Conservation (phyloP, 2,797 vertebrate genomes). For the Thunnus albacares region DNA sequence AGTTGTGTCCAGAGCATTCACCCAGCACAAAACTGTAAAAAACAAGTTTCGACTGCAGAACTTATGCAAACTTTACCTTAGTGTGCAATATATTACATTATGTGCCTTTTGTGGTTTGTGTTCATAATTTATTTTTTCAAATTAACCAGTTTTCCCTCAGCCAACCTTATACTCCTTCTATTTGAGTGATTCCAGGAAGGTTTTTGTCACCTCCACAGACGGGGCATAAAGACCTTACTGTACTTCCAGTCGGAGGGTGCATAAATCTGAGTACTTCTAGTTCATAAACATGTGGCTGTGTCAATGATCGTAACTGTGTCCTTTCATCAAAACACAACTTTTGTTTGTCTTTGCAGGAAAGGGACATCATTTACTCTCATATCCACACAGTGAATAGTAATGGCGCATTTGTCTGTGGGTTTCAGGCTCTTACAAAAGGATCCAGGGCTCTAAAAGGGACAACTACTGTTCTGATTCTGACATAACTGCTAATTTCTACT, state of each 20-base stretch:
- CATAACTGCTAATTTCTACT: conserved; percentile 57
- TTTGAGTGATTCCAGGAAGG: background rate
- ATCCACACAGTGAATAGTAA: background rate
- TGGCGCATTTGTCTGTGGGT: background rate
- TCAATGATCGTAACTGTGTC: background rate
- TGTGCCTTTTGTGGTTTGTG: background rate
- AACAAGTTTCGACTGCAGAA: background rate
- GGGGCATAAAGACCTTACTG: background rate
- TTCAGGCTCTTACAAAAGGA: background rate
- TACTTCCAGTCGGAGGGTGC: background rate
- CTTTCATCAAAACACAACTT: conserved; percentile 10
- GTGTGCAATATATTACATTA: conserved; percentile 2
- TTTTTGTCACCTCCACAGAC: background rate
- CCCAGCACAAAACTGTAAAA: background rate
- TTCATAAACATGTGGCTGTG: background rate
- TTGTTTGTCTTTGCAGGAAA: conserved; percentile 4
- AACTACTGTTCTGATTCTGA: conserved; percentile 37
- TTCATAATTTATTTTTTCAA: background rate
- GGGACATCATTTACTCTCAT: background rate
- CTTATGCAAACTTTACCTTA: background rate
- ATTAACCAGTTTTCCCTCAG: background rate
- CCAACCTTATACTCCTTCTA: background rate
- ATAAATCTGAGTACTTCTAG: background rate
- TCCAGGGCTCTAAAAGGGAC: conserved; percentile 33
- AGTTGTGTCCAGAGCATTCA: conserved; percentile 9